phyloP scores from a whole-genome alignment of 2,113 vertebrate genomes.

The Origma solitaria region DNA sequence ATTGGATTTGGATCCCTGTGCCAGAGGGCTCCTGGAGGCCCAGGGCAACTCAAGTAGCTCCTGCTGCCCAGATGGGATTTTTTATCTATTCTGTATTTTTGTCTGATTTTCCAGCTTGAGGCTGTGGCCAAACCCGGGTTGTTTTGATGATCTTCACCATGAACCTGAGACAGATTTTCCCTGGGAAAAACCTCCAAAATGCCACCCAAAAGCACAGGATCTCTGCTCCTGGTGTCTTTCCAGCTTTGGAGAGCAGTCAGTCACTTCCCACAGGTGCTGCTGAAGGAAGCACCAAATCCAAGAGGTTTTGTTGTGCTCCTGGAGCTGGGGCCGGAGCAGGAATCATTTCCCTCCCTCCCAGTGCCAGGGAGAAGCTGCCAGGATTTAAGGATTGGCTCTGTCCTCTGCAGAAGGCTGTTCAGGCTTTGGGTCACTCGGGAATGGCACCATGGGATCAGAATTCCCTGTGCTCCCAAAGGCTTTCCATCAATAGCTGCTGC shows the following conservation, averaged over 20 bases:
- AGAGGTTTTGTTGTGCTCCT: background rate
- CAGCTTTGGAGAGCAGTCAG: background rate
- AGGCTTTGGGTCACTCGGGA: background rate
- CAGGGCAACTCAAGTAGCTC: background rate
- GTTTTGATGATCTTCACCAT: background rate
- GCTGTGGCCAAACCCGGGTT: background rate
- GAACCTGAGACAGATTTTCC: background rate
- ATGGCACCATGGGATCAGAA: background rate
- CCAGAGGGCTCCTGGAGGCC: background rate
- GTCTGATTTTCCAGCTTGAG: background rate
- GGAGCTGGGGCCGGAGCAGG: background rate
- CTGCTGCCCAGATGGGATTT: background rate
- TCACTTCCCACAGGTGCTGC: background rate
- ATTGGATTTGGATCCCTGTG: background rate
- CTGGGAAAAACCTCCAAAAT: fast-evolving
- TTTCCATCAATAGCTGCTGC: background rate
- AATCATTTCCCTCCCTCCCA: background rate
- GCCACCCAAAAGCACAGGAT: fast-evolving
- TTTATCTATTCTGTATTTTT: background rate
- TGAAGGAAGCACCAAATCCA: background rate
- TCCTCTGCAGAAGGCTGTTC: background rate
- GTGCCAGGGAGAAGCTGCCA: background rate
- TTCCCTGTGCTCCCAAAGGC: background rate
- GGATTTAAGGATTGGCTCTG: background rate
- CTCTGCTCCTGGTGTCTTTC: background rate